These are phyloP conservation scores for Anagrus nilaparvatae DNA, from an alignment of 1,140 invertebrate genomes.

Conservation along the genomic window DNA sequence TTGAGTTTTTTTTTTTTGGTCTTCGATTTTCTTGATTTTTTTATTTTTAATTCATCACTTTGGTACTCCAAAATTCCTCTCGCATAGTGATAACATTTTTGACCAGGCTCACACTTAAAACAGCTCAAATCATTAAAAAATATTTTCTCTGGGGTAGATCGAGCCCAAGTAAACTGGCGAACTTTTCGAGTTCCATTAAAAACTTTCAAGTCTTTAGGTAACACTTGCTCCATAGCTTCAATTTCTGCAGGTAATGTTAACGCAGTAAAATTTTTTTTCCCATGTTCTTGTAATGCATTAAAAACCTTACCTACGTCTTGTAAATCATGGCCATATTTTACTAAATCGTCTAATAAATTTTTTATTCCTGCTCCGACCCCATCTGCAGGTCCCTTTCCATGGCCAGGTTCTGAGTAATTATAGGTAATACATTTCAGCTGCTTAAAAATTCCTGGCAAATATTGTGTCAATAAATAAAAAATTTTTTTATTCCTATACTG, in stretches of 20 bases:
- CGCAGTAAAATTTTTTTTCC: background rate
- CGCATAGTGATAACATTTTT: background rate
- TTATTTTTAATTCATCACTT: no score
- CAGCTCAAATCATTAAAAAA: background rate
- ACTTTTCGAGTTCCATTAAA: background rate
- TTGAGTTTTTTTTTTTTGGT: no score
- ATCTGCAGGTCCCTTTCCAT: constrained; percentile 18
- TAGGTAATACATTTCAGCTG: background rate
- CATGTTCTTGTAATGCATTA: background rate
- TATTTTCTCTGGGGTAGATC: background rate
- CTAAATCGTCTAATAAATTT: background rate
- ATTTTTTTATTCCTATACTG: constrained; percentile 1
- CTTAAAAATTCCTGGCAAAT: background rate
- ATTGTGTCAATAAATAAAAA: background rate
- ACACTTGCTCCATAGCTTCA: background rate
- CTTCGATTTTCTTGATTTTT: no score
- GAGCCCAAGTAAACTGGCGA: background rate
- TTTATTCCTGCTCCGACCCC: constrained; percentile 7
- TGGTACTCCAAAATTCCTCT: no score
- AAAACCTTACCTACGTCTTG: background rate
- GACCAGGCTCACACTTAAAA: background rate
- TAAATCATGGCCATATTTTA: constrained; percentile 9
- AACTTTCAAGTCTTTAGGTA: background rate
- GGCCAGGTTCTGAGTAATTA: background rate
- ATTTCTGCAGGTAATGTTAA: background rate